These are phyloP conservation scores for Hydropsyche betteni DNA, from an alignment of 2,888 invertebrate species.

Conservation along the genomic window DNA sequence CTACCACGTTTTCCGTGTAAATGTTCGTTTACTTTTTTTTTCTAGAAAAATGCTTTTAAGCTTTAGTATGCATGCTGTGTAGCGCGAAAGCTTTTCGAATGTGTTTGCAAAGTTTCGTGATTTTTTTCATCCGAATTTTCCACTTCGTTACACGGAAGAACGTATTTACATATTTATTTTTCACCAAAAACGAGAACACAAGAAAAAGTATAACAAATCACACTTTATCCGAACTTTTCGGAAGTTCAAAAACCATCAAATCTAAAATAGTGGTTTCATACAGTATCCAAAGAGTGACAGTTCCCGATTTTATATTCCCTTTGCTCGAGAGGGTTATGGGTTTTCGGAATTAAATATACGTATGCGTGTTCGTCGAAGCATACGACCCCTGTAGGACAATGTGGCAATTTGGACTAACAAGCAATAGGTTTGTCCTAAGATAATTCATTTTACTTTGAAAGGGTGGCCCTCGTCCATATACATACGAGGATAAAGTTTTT, in stretches of 20 bases:
- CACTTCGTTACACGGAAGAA: conserved; percentile 32
- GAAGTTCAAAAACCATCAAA: too few species aligned
- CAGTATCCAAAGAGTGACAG: too few species aligned
- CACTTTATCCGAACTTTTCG: too few species aligned
- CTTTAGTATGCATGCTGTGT: conserved; percentile 15
- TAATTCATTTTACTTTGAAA: conserved; percentile 48
- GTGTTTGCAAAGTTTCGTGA: conserved; percentile 46
- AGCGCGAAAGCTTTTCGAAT: conserved; percentile 18
- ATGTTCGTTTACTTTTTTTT: conserved; percentile 19
- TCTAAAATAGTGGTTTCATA: too few species aligned
- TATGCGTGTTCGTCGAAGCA: conserved; percentile 8
- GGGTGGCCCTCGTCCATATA: conserved; percentile 4
- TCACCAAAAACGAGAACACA: too few species aligned
- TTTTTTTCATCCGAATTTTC: conserved; percentile 42
- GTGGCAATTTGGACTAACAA: conserved; percentile 49
- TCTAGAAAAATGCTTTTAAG: conserved; percentile 9
- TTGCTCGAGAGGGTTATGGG: background rate
- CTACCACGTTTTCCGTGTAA: background rate
- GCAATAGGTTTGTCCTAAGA: conserved; percentile 42
- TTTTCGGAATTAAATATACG: background rate
- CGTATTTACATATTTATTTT: too few species aligned
- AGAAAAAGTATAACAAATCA: too few species aligned
- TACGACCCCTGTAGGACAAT: conserved; percentile 28
- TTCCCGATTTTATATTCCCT: background rate
- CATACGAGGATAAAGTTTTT: background rate